Conservation (phyloP, 1,140 invertebrate species). For the Aradophagus sp. region DNA sequence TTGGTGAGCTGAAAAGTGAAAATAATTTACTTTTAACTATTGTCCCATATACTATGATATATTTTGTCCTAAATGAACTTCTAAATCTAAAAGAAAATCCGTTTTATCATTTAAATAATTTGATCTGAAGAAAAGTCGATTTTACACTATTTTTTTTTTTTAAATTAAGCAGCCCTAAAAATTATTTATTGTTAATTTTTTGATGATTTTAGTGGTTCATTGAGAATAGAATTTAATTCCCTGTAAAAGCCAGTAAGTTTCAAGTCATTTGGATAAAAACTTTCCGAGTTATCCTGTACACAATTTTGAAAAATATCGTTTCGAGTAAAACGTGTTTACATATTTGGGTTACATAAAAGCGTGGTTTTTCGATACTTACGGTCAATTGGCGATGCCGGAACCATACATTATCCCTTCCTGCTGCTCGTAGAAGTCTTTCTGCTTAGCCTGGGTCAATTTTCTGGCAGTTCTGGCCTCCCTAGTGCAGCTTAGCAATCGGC, state of each 20-base stretch:
- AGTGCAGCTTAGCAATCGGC: too few species aligned
- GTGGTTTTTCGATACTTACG: slow-evolving; percentile 11
- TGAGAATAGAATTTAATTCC: slow-evolving; percentile 10
- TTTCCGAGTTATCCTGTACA: slow-evolving; percentile 7
- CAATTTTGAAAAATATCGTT: slow-evolving; percentile 7
- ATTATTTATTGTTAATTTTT: slow-evolving; percentile 16
- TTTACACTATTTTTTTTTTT: slow-evolving; percentile 13
- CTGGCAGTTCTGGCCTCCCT: too few species aligned
- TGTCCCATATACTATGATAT: background rate
- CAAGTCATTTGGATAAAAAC: slow-evolving; percentile 15
- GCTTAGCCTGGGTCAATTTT: too few species aligned
- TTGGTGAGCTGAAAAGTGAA: slow-evolving; percentile 10
- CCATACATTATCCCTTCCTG: slow-evolving; percentile 2
- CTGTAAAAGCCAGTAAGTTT: slow-evolving; percentile 1
- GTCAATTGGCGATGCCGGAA: slow-evolving; percentile 4
- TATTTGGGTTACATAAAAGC: slow-evolving; percentile 7
- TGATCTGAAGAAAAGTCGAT: slow-evolving; percentile 5
- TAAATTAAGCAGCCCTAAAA: background rate
- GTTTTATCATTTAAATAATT: slow-evolving; percentile 8
- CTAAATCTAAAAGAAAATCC: slow-evolving; percentile 3
- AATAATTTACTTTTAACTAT: slow-evolving; percentile 6
- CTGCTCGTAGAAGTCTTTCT: slow-evolving; percentile 1
- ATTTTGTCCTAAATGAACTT: slow-evolving; percentile 1
- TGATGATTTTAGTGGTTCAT: slow-evolving; percentile 8
- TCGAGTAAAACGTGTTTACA: slow-evolving; percentile 10